These are phyloP conservation scores for Cheilosia urbana DNA, from an alignment of 2,888 invertebrate species.

Conservation along the genomic window DNA sequence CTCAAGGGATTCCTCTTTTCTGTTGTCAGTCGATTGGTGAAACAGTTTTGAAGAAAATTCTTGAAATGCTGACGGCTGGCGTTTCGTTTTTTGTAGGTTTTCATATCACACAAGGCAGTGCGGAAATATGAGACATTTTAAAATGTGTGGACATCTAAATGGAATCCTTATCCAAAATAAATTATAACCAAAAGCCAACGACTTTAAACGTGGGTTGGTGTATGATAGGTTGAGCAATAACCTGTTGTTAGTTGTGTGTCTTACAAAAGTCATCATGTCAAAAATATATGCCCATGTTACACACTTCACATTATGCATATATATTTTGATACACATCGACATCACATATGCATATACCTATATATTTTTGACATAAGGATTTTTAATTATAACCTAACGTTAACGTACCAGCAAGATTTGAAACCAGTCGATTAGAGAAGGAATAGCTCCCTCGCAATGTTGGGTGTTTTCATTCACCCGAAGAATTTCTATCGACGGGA, in stretches of 20 bases:
- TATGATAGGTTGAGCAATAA: too few species aligned
- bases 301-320: too few species aligned
- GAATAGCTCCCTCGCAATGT: too few species aligned
- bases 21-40: constrained; percentile 37
- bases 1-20: constrained; percentile 37
- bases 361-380: too few species aligned
- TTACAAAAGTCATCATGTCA: background rate
- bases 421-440: too few species aligned
- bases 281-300: background rate
- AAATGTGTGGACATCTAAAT: constrained; percentile 37
- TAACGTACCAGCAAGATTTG: too few species aligned
- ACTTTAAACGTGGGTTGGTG: background rate
- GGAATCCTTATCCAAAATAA: constrained; percentile 17
- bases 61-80: constrained; percentile 45
- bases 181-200: background rate
- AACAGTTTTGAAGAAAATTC: constrained; percentile 43
- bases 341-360: too few species aligned
- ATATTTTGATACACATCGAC: too few species aligned
- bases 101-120: constrained; percentile 27
- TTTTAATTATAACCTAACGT: too few species aligned
- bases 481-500: too few species aligned
- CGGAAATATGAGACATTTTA: constrained; percentile 29
- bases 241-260: background rate
- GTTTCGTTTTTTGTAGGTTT: constrained; percentile 9
- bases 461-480: too few species aligned